These are phyloP conservation scores for human (Homo sapiens) DNA, from an alignment of 2,113 vertebrate species.

Conservation along the genomic window DNA sequence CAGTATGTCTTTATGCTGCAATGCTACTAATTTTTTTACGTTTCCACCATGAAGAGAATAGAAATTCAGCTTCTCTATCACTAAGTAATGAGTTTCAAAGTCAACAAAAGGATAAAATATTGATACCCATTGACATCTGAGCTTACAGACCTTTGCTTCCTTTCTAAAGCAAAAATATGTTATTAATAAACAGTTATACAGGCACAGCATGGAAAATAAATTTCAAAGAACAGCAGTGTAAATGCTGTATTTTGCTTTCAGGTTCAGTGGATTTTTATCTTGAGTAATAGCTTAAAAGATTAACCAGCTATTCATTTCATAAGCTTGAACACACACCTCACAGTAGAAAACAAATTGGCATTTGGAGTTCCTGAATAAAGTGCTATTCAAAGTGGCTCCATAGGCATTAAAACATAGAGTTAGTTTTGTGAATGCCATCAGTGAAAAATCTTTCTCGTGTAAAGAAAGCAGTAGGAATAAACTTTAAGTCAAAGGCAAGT, in stretches of 20 bases:
- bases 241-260: constrained; percentile 50
- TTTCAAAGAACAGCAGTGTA: constrained; percentile 49
- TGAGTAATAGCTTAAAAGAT: constrained; percentile 67
- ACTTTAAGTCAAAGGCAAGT: constrained; percentile 75
- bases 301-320: constrained; percentile 71
- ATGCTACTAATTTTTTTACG: neutral
- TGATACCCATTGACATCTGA: constrained; percentile 18
- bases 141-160: neutral
- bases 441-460: constrained; percentile 57
- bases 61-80: neutral
- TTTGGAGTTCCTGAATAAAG: constrained; percentile 64
- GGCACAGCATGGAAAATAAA: constrained; percentile 45
- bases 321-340: constrained; percentile 51
- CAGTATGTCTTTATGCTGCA: neutral
- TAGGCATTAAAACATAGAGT: constrained; percentile 63
- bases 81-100: neutral
- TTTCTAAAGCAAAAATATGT: constrained; percentile 66
- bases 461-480: constrained; percentile 77
- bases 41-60: neutral
- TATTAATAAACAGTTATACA: constrained; percentile 54
- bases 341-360: constrained; percentile 68
- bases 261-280: constrained; percentile 68
- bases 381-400: constrained; percentile 55
- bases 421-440: constrained; percentile 57
- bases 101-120: constrained; percentile 42